A percentile compares a stretch with the other conserved stretches of the same genome.
phyloP scores from a whole-genome alignment of 2,888 invertebrate genomes.

The Sminthurides aquaticus region DNA sequence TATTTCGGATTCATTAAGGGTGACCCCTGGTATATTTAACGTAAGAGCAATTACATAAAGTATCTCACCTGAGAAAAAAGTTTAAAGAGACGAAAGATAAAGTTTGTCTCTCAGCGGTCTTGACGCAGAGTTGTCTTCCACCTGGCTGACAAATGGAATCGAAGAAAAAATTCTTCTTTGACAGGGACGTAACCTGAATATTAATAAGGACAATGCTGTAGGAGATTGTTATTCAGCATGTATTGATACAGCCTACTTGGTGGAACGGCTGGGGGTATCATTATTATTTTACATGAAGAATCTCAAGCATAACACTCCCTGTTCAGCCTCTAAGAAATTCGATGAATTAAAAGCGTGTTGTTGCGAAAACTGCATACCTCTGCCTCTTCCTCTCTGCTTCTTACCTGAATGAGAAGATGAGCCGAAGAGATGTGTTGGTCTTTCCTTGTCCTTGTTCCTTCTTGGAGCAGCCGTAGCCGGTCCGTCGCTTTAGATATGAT shows the following conservation, averaged over 20 bases:
- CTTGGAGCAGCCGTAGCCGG: neutral
- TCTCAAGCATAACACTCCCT: neutral
- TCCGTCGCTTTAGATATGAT: neutral
- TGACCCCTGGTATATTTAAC: no score
- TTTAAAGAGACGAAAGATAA: no score
- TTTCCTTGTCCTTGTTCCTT: neutral
- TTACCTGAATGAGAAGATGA: neutral
- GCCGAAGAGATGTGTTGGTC: no score
- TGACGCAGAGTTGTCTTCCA: no score
- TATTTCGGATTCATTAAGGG: no score
- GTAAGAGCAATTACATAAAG: no score
- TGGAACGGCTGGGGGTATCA: neutral
- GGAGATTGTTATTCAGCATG: neutral
- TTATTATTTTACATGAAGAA: constrained; percentile 1
- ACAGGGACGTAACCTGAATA: constrained; percentile 9
- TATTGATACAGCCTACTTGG: neutral
- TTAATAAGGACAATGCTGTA: neutral
- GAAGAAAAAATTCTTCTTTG: constrained; percentile 4
- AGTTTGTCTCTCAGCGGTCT: no score
- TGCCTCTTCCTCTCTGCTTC: neutral
- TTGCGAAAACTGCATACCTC: neutral
- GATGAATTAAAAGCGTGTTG: constrained; percentile 3
- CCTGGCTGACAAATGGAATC: neutral
- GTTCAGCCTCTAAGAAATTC: neutral
- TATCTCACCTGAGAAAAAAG: no score